These are phyloP conservation scores for Peromyscus melanophrys DNA, from an alignment of 2,797 vertebrate species.

Conservation along the genomic window DNA sequence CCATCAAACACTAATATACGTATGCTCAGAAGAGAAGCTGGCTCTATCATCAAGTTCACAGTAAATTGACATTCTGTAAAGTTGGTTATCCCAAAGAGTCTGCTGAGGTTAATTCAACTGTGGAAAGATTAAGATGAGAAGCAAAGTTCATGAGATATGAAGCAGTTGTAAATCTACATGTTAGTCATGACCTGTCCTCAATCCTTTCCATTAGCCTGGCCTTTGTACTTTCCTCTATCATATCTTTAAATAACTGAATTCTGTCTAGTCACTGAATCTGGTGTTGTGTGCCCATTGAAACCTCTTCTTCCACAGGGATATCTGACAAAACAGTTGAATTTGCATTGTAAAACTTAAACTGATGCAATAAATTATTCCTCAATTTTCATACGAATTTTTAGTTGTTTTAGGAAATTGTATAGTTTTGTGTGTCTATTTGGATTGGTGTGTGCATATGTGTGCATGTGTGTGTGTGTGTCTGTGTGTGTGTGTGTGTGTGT, in stretches of 20 bases:
- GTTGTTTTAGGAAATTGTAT: neutral
- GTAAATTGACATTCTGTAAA: neutral
- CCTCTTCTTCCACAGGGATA: neutral
- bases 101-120: neutral
- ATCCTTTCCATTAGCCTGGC: neutral
- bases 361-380: neutral
- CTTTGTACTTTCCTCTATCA: neutral
- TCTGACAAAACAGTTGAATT: neutral
- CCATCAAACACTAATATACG: neutral
- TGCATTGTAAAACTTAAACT: neutral
- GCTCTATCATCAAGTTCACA: neutral
- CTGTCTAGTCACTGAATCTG: neutral
- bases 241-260: neutral
- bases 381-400: neutral
- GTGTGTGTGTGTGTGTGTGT: neutral
- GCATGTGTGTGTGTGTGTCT: neutral
- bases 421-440: neutral
- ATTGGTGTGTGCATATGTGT: neutral
- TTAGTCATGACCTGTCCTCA: neutral
- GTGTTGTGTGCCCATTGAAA: neutral
- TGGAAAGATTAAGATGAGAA: neutral
- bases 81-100: neutral
- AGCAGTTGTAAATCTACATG: accelerated
- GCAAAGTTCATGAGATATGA: neutral
- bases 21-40: neutral